phyloP scores from a whole-genome alignment of 2,888 invertebrate genomes.

The Lepidocyrtinus sp. region DNA sequence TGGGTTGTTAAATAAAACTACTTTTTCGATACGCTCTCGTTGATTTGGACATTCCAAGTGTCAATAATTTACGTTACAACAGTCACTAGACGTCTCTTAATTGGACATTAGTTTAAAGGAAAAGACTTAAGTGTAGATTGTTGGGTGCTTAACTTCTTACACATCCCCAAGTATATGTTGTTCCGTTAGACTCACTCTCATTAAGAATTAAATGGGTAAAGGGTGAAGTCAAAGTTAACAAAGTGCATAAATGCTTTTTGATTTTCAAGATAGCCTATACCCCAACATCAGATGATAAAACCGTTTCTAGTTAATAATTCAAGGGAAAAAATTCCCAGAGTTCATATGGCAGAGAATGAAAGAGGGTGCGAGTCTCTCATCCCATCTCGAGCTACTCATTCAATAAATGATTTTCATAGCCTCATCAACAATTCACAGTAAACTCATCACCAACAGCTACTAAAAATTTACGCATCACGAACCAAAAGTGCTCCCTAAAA shows the following conservation, averaged over 20 bases:
- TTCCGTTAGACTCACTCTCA: neutral
- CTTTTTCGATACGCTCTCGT: neutral
- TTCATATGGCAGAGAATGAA: no score
- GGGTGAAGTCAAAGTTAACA: neutral
- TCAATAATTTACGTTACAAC: constrained; percentile 51
- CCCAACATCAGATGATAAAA: no score
- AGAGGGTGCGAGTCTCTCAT: constrained; percentile 48
- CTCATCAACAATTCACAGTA: constrained; percentile 54
- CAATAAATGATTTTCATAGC: constrained; percentile 50
- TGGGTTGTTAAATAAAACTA: constrained; percentile 53
- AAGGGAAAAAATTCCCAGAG: constrained; percentile 4
- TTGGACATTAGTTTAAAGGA: constrained; percentile 33
- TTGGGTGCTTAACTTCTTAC: neutral
- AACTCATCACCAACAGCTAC: constrained; percentile 30
- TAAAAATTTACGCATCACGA: neutral
- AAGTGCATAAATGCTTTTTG: constrained; percentile 13
- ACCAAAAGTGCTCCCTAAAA: constrained; percentile 26
- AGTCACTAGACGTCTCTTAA: constrained; percentile 33
- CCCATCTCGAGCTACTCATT: no score
- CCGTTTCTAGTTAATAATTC: constrained; percentile 16
- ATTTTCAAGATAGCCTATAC: neutral
- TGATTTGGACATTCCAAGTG: neutral
- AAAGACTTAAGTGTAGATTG: constrained; percentile 21
- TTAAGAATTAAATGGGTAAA: neutral
- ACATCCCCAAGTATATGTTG: neutral